Evolutionary conservation across 2,888 invertebrate species (phyloP), one percentile per base, ranked within the genome.

Genomic region (Xanthorhoe spadicearia): DNA sequence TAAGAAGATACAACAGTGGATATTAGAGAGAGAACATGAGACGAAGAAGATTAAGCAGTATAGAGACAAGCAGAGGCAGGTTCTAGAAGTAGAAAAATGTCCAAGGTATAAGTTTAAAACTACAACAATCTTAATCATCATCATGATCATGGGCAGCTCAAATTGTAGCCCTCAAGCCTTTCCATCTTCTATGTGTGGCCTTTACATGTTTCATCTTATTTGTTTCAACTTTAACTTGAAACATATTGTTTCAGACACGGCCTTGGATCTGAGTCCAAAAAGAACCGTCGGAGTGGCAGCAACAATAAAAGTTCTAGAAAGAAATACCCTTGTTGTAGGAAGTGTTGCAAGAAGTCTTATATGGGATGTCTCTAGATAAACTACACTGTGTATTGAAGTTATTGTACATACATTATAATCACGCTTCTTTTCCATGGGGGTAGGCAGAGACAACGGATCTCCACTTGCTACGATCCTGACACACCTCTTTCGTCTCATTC

Each of bases 271-370:
- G 60, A 61, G 18, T 67, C 64, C 13, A 66, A 28, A 23, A 71
- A 57, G 57, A 64, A 32, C 8, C 10, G 52, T 5, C 51, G 52
- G 32, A 38, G 38, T 8, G 10, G n/a, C 0, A 1, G n/a, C 4
- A 9, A 15, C 13, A 46, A 56, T 10, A 10, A 56, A n/a, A 63
- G 50, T 17, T 5, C 10, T 1, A 17, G 38, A 13, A 38, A 17
- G 0, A 76, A 72, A 9, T 80, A 78, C 54, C 88, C 88, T 0
- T 89, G 89, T 51, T 89, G 89, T 56, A 80, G 88, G 32, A 88
- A 89, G 53, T 89, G 89, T 60, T 89, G 89, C 54, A 89, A 89
- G 68, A 77, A 69, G 13, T 89, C 89, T 0, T 85, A 85, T 49
- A 65, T 89, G 75, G 88, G 88, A 0, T 89, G 89, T 54, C 56